Conservation (phyloP, 2,888 invertebrate species). For the Tenthredo notha region DNA sequence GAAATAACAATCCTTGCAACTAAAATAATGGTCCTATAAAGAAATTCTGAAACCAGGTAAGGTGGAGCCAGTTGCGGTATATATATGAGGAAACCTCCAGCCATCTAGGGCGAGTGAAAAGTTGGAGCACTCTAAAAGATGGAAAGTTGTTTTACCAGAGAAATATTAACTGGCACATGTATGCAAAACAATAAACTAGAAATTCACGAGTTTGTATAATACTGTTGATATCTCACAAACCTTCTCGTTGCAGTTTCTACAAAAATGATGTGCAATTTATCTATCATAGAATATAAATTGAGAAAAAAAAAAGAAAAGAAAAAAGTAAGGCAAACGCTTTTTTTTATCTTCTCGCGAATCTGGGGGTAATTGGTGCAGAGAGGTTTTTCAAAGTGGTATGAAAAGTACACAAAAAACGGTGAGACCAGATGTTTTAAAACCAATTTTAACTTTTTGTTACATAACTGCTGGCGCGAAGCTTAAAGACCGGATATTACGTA, state of each 20-base stretch:
- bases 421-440: background rate
- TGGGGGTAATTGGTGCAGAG: background rate
- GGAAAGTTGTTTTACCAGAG: constrained; percentile 33
- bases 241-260: background rate
- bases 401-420: background rate
- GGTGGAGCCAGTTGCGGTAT: background rate
- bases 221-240: background rate
- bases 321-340: too few relatives aligned
- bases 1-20: background rate
- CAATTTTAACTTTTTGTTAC: background rate
- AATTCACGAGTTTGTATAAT: background rate
- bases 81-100: background rate
- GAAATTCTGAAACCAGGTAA: constrained; percentile 2
- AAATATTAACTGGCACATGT: constrained; percentile 14
- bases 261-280: background rate
- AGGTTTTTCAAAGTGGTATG: background rate
- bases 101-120: constrained; percentile 11
- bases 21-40: background rate
- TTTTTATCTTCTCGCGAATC: too few relatives aligned
- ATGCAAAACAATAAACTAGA: background rate
- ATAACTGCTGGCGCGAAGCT: background rate
- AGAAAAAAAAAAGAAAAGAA: too few relatives aligned
- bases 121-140: constrained; percentile 30
- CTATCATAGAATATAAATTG: background rate
- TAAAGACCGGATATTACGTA: constrained; percentile 31